Evolutionary conservation across 2,797 vertebrate genomes (phyloP).

Genomic region (Chrysolophus pictus): DNA sequence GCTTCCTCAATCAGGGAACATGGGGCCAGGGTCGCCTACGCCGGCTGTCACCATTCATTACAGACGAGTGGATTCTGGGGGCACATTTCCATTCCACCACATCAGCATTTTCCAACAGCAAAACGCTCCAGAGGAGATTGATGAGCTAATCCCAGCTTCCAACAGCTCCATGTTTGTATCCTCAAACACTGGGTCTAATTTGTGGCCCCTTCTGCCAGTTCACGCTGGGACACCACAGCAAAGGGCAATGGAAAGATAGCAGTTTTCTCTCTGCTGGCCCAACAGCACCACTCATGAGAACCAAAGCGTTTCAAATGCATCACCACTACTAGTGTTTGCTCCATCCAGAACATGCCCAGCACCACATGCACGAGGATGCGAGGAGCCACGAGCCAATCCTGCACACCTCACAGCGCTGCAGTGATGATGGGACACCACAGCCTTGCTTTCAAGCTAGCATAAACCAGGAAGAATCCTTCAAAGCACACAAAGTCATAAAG

Average conservation of each 20-base stretch:
- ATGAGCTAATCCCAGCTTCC: background rate
- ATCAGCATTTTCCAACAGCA: background rate
- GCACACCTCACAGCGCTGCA: rapidly evolving
- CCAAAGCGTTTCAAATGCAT: background rate
- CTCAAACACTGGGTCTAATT: background rate
- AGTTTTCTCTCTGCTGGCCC: background rate
- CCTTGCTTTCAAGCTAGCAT: rapidly evolving
- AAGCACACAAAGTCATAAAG: background rate
- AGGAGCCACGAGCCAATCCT: background rate
- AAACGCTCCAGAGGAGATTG: background rate
- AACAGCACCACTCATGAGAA: background rate
- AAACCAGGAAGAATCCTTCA: background rate
- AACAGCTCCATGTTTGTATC: background rate
- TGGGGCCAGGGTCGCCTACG: rapidly evolving
- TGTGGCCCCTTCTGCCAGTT: background rate
- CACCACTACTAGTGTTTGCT: rapidly evolving
- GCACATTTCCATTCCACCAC: background rate
- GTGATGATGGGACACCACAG: background rate
- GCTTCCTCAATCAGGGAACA: rapidly evolving
- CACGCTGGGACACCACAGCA: background rate
- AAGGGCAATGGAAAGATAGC: background rate
- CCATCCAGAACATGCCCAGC: background rate
- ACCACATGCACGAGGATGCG: rapidly evolving
- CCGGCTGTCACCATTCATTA: background rate
- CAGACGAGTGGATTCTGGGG: background rate